Percentiles rank a stretch among this genome's conserved stretches.
These are phyloP conservation scores for Drosophila elegans DNA, from an alignment of 1,140 invertebrate species.

Conservation along the genomic window DNA sequence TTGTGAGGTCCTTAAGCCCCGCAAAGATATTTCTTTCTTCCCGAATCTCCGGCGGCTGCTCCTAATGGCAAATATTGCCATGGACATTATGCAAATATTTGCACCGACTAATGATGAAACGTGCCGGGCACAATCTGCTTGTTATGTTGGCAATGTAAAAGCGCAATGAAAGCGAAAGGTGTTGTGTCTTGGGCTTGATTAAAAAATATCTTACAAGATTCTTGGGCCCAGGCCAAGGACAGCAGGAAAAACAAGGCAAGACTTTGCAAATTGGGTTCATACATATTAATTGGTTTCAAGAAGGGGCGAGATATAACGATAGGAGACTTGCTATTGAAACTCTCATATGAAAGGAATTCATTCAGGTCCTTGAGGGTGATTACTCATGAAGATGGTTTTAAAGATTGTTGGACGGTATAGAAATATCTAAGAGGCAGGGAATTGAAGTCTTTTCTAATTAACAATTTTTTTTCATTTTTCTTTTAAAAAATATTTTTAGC, in stretches of 20 bases:
- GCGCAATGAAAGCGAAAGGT: slow-evolving; percentile 72
- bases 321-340: slow-evolving; percentile 18
- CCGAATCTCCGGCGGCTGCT: slow-evolving; percentile 17
- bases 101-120: slow-evolving; percentile 73
- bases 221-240: slow-evolving; percentile 41
- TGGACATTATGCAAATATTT: slow-evolving; percentile 79
- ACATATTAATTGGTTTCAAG: slow-evolving; percentile 45
- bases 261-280: slow-evolving; percentile 44
- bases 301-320: slow-evolving; percentile 7
- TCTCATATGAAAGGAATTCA: slow-evolving; percentile 29
- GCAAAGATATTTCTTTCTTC: slow-evolving; percentile 34
- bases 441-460: background rate
- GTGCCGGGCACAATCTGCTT: slow-evolving; percentile 59
- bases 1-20: slow-evolving; percentile 48
- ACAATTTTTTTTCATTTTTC: too few relatives aligned
- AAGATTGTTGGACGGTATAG: slow-evolving; percentile 4
- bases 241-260: slow-evolving; percentile 38
- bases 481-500: too few relatives aligned
- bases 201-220: slow-evolving; percentile 57
- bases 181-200: slow-evolving; percentile 54
- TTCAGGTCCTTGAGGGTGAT: slow-evolving; percentile 13
- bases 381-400: background rate
- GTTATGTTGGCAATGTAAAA: slow-evolving; percentile 43
- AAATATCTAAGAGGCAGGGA: background rate
- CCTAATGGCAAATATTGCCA: slow-evolving; percentile 60